Conservation (phyloP, 2,888 invertebrate species). For the Hypena proboscidalis region DNA sequence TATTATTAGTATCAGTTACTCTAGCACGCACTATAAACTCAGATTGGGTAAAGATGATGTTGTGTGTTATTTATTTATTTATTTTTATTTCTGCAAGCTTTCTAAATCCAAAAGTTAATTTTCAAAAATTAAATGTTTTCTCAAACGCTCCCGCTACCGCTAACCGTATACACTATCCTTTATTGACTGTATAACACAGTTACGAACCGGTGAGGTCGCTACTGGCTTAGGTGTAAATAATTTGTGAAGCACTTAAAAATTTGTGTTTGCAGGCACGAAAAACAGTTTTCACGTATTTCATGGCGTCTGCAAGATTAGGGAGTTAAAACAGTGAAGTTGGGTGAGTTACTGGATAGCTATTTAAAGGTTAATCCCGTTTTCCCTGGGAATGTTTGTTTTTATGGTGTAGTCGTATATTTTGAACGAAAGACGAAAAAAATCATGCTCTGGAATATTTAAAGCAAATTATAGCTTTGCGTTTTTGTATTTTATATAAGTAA, state of each 20-base stretch:
- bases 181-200: conserved; percentile 27
- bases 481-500: too few species aligned
- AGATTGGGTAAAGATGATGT: too few species aligned
- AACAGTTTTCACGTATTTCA: conserved; percentile 34
- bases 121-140: too few species aligned
- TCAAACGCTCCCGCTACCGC: conserved; percentile 8
- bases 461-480: too few species aligned
- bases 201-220: conserved; percentile 39
- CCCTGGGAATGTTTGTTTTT: not conserved
- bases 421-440: too few species aligned
- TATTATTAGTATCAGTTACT: too few species aligned
- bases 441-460: too few species aligned
- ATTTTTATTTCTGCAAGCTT: too few species aligned
- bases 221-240: conserved; percentile 49
- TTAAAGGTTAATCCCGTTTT: conserved; percentile 6
- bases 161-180: not conserved
- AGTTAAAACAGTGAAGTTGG: conserved; percentile 13
- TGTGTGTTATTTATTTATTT: too few species aligned
- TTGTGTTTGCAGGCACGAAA: conserved; percentile 37
- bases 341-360: conserved; percentile 4
- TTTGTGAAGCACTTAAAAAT: conserved; percentile 49
- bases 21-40: too few species aligned
- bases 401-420: too few species aligned
- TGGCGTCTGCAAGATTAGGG: conserved; percentile 33
- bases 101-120: too few species aligned